phyloP scores from a whole-genome alignment of 92 coral and sea anemone species.

The Siderastrea radians region DNA sequence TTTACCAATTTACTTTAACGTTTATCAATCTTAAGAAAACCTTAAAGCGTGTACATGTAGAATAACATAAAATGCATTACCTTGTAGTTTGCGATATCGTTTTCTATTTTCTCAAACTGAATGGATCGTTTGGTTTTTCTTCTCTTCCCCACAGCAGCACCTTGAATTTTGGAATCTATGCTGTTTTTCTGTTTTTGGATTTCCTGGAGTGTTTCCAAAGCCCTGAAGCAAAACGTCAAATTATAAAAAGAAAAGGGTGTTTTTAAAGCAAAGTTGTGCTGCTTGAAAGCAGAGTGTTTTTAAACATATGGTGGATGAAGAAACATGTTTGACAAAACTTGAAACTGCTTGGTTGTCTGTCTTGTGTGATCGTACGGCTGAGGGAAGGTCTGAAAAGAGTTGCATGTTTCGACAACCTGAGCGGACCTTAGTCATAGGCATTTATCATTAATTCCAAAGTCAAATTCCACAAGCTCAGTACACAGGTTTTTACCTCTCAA shows the following conservation, averaged over 20 bases:
- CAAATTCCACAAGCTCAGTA: neutral
- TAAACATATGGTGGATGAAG: no score
- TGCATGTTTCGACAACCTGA: no score
- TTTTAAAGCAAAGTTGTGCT: no score
- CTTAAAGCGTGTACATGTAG: neutral
- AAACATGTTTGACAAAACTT: no score
- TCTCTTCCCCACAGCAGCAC: conserved; percentile 40
- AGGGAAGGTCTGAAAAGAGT: no score
- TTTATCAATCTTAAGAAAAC: neutral
- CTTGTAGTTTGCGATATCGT: conserved; percentile 33
- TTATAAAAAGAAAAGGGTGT: neutral
- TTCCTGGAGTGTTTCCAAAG: conserved; percentile 14
- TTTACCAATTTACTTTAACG: neutral
- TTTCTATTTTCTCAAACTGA: conserved; percentile 19
- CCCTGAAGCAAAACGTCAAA: conserved; percentile 4
- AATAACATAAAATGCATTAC: neutral
- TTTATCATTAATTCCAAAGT: no score
- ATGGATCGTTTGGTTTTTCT: conserved; percentile 36
- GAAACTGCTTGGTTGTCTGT: no score
- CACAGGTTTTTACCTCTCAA: conserved; percentile 14
- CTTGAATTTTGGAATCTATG: conserved; percentile 28
- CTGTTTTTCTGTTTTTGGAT: neutral
- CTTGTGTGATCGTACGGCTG: no score
- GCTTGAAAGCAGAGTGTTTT: no score
- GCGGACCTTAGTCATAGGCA: no score